Base-by-base conservation (phyloP, 1,140 invertebrate genomes). In the Parapsyche elsis region DNA sequence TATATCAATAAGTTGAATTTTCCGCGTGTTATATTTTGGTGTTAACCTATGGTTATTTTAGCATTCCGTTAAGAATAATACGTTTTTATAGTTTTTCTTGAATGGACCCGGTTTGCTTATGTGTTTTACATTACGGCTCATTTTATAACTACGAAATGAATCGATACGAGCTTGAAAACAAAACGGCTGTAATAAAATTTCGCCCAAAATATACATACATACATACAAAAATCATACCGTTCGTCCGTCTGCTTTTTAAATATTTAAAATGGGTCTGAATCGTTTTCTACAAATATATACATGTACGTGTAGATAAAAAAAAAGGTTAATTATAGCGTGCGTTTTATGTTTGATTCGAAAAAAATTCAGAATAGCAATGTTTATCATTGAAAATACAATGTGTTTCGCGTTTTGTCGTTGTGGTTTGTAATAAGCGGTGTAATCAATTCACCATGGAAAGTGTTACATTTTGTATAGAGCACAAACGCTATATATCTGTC, bases 131-230 rank as follows among this genome's bases (percentile, higher is more conserved):
- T 38, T 38, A 38, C 30, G 30, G 7, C 30, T 38, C 30, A 7
- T 38, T 38, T 67, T n/a, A 59, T 10, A 21, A 59, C 53, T n/a
- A 4, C 1, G 14, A 26, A 16, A 26, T 44, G 45, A 23, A 57
- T 24, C 23, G 71, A 74, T 74, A 49, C 71, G n/a, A 9, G 73
- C 21, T 75, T 75, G 21, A 75, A 67, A 76, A 77, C 77, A 78
- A 70, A 78, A 71, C 49, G 30, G 64, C 61, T 10, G 77, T 59
- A 78, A 71, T 78, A 78, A 78, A 78, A 78, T 19, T 46, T 14
- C 24, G 1, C 57, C 21, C 16, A 49, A 70, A 67, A 67, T 67
- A 67, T 24, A 23, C 57, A 61, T 61, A 45, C 30, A 38, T 38
- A 38, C 30, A 38, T 44, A 78, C 16, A 78, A 78, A 78, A 78